Conservation (phyloP, 2,888 invertebrate genomes). For the Hesperia comma region DNA sequence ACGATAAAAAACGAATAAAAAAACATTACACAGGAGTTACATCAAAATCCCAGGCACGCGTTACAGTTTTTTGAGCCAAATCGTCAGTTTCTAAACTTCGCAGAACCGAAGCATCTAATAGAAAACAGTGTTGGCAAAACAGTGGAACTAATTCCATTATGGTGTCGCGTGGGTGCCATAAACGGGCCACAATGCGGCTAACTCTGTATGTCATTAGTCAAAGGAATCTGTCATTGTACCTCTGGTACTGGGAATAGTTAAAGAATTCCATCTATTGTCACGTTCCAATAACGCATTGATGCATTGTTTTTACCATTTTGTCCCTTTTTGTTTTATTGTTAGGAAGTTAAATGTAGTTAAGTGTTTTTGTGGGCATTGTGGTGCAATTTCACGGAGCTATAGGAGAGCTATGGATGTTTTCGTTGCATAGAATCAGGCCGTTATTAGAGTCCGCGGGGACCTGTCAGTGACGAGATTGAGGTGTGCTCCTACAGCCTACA, state of each 20-base stretch:
- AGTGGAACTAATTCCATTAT: constrained; percentile 81
- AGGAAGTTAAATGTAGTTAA: constrained; percentile 82
- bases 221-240: constrained; percentile 65
- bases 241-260: constrained; percentile 64
- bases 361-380: constrained; percentile 58
- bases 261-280: constrained; percentile 61
- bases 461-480: constrained; percentile 66
- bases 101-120: constrained; percentile 60
- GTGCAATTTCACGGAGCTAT: constrained; percentile 68
- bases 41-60: constrained; percentile 64
- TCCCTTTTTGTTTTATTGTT: constrained; percentile 73
- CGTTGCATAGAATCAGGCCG: constrained; percentile 72
- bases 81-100: constrained; percentile 69
- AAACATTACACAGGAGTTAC: constrained; percentile 13
- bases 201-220: constrained; percentile 70
- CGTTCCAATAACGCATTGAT: constrained; percentile 59
- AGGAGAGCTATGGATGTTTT: constrained; percentile 58
- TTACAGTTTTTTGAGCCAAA: constrained; percentile 63
- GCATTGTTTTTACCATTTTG: constrained; percentile 73
- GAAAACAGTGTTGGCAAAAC: constrained; percentile 74
- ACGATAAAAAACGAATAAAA: not conserved
- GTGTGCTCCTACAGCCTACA: constrained; percentile 45
- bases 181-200: constrained; percentile 76
- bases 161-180: constrained; percentile 82
- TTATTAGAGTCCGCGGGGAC: constrained; percentile 75